phyloP scores from a whole-genome alignment of 2,888 invertebrate genomes.

The Acanthacorydalis orientalis region DNA sequence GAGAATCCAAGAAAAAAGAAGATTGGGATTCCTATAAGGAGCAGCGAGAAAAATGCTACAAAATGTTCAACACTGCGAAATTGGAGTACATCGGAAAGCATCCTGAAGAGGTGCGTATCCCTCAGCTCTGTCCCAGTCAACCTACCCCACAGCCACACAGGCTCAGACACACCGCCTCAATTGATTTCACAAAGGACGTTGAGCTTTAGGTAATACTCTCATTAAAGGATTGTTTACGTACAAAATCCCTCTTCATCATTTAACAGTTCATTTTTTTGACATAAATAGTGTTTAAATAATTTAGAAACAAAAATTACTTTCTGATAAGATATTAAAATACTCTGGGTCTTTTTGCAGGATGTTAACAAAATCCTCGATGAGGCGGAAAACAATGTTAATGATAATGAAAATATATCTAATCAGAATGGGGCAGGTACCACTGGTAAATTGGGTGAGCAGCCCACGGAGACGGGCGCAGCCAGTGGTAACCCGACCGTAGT shows the following conservation, averaged over 20 bases:
- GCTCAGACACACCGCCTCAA: conserved; percentile 20
- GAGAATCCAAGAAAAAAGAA: conserved; percentile 26
- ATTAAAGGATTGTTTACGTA: background rate
- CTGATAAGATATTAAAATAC: background rate
- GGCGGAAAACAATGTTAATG: conserved; percentile 11
- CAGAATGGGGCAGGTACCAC: conserved; percentile 16
- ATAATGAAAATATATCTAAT: conserved; percentile 6
- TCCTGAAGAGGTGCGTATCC: conserved; percentile 31
- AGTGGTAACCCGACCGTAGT: background rate
- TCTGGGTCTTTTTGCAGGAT: conserved; percentile 29
- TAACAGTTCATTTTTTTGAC: background rate
- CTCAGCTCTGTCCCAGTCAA: conserved; percentile 24
- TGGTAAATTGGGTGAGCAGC: background rate
- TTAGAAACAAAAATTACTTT: background rate
- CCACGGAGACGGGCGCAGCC: conserved; percentile 1
- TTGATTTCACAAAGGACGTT: conserved; percentile 29
- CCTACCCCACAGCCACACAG: conserved; percentile 6
- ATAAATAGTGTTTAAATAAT: background rate
- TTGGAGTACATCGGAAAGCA: conserved; percentile 34
- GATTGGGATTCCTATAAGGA: conserved; percentile 38
- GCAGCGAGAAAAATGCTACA: conserved; percentile 38
- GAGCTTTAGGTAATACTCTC: conserved; percentile 23
- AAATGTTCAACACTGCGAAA: conserved; percentile 35
- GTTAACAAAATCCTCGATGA: conserved; percentile 29
- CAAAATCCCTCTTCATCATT: background rate